These are phyloP conservation scores for Azorinus chamasolen DNA, from an alignment of 2,888 invertebrate species.

Conservation along the genomic window DNA sequence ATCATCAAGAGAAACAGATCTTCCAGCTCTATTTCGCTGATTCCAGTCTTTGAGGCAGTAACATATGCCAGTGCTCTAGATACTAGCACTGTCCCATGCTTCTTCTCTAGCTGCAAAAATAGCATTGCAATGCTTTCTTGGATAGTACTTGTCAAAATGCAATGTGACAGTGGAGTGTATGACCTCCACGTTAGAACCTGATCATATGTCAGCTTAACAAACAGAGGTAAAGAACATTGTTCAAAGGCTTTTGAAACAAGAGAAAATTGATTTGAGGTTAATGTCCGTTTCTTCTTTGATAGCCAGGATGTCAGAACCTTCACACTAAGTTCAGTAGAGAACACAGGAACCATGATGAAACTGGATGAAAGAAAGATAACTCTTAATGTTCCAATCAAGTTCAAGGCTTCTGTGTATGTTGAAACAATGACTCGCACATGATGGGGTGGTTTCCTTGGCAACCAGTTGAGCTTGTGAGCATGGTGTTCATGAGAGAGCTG, in stretches of 20 bases:
- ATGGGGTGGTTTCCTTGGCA: constrained; percentile 74
- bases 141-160: constrained; percentile 70
- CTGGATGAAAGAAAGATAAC: constrained; percentile 49
- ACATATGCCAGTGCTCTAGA: constrained; percentile 77
- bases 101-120: constrained; percentile 77
- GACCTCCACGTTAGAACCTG: constrained; percentile 78
- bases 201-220: constrained; percentile 79
- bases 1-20: constrained; percentile 83
- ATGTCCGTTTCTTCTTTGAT: constrained; percentile 62
- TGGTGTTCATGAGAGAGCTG: constrained; percentile 75
- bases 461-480: constrained; percentile 80
- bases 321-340: constrained; percentile 72
- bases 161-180: constrained; percentile 68
- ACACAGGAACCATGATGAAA: constrained; percentile 71
- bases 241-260: constrained; percentile 74
- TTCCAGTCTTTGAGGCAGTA: constrained; percentile 76
- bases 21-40: constrained; percentile 81
- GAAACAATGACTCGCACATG: constrained; percentile 79
- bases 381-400: constrained; percentile 74
- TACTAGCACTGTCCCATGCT: constrained; percentile 78
- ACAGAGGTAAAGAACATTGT: constrained; percentile 79
- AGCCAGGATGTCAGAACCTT: constrained; percentile 77
- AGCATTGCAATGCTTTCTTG: constrained; percentile 79
- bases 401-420: constrained; percentile 73
- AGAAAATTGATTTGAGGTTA: constrained; percentile 74